phyloP scores from a whole-genome alignment of 1,140 invertebrate genomes.

The Hyles vespertilio region DNA sequence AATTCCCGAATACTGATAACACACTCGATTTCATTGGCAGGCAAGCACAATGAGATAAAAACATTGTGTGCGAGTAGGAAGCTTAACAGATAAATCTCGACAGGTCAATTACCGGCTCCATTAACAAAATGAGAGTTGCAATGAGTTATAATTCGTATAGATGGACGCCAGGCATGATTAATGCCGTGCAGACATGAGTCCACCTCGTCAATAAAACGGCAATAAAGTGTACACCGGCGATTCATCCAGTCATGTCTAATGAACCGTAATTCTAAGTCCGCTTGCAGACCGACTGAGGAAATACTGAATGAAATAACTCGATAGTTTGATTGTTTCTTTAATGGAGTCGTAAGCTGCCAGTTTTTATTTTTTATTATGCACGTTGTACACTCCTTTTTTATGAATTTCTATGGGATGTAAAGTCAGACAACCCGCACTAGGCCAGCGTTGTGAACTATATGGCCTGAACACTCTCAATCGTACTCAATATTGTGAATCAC shows the following conservation, averaged over 20 bases:
- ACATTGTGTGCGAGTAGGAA: too few relatives aligned
- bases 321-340: not conserved
- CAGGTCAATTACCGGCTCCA: too few relatives aligned
- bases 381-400: not conserved
- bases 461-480: too few relatives aligned
- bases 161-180: conserved; percentile 28
- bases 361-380: too few relatives aligned
- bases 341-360: not conserved
- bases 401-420: not conserved
- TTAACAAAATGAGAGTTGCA: not conserved
- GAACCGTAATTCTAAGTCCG: conserved; percentile 11
- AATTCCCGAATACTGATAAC: too few relatives aligned
- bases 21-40: too few relatives aligned
- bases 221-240: conserved; percentile 19
- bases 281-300: not conserved
- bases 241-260: conserved; percentile 22
- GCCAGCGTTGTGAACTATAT: too few relatives aligned
- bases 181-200: conserved; percentile 21
- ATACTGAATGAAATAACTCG: not conserved
- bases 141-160: not conserved
- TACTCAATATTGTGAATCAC: too few relatives aligned
- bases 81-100: too few relatives aligned
- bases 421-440: too few relatives aligned
- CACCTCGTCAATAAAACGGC: conserved; percentile 26
- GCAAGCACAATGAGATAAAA: too few relatives aligned